phyloP scores from a whole-genome alignment of 2,797 vertebrate species.

The Xiphophorus birchmanni region DNA sequence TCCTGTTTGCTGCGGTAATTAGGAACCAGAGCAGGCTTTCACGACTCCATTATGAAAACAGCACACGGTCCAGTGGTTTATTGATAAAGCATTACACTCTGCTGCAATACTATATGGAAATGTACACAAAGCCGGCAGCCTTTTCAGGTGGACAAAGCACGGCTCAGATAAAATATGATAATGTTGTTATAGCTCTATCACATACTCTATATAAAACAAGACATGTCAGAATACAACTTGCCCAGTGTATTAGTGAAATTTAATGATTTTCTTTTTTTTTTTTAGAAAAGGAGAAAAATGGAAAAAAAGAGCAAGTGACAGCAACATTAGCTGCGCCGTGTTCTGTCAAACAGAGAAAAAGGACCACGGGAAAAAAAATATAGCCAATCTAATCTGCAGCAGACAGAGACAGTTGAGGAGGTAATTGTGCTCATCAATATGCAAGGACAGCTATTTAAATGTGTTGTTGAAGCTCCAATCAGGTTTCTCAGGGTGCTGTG shows the following conservation, averaged over 20 bases:
- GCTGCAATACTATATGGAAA: conserved; percentile 75
- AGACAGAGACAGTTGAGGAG: conserved; percentile 68
- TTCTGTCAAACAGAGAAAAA: conserved; percentile 68
- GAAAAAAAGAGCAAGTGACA: conserved; percentile 37
- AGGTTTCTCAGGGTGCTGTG: conserved; percentile 77
- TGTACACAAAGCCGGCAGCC: conserved; percentile 72
- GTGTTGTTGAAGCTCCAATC: conserved; percentile 74
- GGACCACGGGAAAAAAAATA: conserved; percentile 53
- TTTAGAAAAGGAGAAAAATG: conserved; percentile 26
- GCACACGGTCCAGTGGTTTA: conserved; percentile 83
- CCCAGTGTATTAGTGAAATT: conserved; percentile 60
- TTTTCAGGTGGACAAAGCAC: conserved; percentile 70
- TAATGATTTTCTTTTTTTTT: conserved; percentile 35
- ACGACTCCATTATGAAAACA: conserved; percentile 86
- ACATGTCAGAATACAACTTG: conserved; percentile 51
- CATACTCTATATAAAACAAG: conserved; percentile 59
- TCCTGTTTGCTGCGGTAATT: conserved; percentile 82
- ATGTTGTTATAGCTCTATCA: conserved; percentile 71
- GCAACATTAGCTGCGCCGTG: conserved; percentile 43
- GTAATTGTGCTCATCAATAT: conserved; percentile 67
- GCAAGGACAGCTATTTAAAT: conserved; percentile 76
- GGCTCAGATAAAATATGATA: conserved; percentile 77
- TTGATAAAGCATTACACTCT: conserved; percentile 84
- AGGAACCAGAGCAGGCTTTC: conserved; percentile 79
- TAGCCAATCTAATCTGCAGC: conserved; percentile 58